Conservation (phyloP, 2,888 invertebrate species). For the Zygothrica quintamaculata region DNA sequence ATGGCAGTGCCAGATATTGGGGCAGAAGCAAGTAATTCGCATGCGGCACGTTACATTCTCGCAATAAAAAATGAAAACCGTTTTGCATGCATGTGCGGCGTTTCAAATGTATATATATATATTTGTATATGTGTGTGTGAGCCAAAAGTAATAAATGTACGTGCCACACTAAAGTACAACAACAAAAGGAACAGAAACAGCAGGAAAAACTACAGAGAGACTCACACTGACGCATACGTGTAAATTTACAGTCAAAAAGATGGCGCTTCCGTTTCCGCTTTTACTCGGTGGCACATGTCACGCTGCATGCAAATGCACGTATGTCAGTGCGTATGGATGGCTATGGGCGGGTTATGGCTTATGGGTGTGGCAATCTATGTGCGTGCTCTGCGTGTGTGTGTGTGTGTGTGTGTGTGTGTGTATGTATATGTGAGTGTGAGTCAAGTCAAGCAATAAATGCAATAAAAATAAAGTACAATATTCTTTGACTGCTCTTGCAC, state of each 20-base stretch:
- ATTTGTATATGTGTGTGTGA: constrained; percentile 33
- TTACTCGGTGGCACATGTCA: constrained; percentile 58
- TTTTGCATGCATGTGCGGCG: constrained; percentile 74
- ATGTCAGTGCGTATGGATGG: constrained; percentile 20
- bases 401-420: constrained; percentile 7
- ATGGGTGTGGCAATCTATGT: constrained; percentile 3
- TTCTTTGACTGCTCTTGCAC: constrained; percentile 58
- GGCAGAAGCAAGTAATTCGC: constrained; percentile 72
- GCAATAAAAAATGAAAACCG: constrained; percentile 78
- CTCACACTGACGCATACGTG: constrained; percentile 58
- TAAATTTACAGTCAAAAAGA: constrained; percentile 69
- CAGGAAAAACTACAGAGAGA: constrained; percentile 39
- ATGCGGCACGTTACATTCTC: constrained; percentile 78
- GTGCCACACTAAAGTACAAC: constrained; percentile 69
- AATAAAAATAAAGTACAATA: constrained; percentile 77
- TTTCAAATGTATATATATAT: constrained; percentile 29
- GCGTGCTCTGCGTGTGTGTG: neutral
- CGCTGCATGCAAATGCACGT: constrained; percentile 68
- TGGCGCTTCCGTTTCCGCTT: constrained; percentile 63
- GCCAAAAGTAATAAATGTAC: constrained; percentile 82
- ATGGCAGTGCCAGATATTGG: constrained; percentile 28
- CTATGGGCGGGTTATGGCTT: neutral
- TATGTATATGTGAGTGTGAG: constrained; percentile 12
- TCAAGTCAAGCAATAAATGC: constrained; percentile 60
- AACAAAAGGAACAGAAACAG: constrained; percentile 40